Evolutionary conservation across 2,797 vertebrate genomes (phyloP).

Genomic region (Vireo griseus): DNA sequence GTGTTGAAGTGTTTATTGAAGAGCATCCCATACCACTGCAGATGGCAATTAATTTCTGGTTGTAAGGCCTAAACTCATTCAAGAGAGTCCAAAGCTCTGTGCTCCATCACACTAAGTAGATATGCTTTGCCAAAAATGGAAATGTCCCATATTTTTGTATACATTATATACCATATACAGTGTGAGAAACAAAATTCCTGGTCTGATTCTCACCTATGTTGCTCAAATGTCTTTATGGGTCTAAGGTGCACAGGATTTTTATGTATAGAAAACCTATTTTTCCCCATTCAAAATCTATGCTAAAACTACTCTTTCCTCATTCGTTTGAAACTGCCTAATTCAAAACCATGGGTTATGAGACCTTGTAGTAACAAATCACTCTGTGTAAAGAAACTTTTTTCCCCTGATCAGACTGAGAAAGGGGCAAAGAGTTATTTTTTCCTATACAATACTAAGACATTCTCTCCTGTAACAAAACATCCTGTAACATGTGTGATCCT

Average conservation of each 20-base stretch:
- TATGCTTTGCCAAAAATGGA: background rate
- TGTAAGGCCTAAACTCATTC: background rate
- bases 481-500: background rate
- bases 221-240: background rate
- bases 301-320: background rate
- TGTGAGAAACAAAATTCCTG: background rate
- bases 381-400: background rate
- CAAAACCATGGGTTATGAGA: background rate
- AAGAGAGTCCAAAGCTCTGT: background rate
- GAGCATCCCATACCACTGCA: background rate
- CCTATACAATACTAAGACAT: background rate
- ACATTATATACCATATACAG: background rate
- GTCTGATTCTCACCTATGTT: background rate
- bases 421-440: background rate
- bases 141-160: background rate
- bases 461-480: background rate
- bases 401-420: background rate
- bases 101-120: background rate
- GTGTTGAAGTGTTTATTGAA: background rate
- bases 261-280: background rate
- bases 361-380: background rate
- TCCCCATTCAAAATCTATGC: background rate
- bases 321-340: background rate
- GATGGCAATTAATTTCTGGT: background rate
- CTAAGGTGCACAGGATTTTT: background rate